These are phyloP conservation scores for Chauna torquata DNA, from an alignment of 2,113 vertebrate species.

Conservation along the genomic window DNA sequence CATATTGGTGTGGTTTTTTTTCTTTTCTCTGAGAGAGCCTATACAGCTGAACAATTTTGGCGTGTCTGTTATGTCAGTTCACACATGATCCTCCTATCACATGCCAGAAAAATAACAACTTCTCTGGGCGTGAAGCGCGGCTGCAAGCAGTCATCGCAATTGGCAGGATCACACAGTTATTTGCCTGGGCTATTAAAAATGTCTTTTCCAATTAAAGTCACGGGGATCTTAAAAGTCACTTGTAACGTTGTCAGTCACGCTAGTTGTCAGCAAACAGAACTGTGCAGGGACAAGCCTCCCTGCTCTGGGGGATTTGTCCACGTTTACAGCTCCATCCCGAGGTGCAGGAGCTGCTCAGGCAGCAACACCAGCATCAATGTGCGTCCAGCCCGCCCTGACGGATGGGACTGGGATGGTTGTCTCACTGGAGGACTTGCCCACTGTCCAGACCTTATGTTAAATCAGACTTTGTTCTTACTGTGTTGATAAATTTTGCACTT, in stretches of 20 bases:
- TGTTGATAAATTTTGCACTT: neutral
- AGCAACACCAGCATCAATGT: too few species aligned
- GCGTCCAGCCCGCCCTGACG: neutral
- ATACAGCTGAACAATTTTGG: neutral
- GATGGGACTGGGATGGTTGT: fast-evolving
- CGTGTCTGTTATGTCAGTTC: conserved; percentile 1
- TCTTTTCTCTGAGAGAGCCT: neutral
- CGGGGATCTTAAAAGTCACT: neutral
- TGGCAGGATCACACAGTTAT: neutral
- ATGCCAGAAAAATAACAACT: neutral
- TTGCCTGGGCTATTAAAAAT: conserved; percentile 8
- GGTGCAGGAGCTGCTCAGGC: fast-evolving
- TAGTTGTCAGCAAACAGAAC: neutral
- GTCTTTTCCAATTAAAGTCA: conserved; percentile 24
- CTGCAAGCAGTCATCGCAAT: neutral
- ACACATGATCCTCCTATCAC: conserved; percentile 9
- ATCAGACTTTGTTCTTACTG: neutral
- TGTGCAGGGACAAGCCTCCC: neutral
- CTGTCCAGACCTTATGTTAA: neutral
- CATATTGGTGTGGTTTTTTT: neutral
- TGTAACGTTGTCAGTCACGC: neutral
- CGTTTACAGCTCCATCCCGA: neutral
- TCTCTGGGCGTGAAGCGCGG: conserved; percentile 1
- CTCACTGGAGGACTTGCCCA: neutral
- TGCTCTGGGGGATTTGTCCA: fast-evolving